Evolutionary conservation across 1,140 invertebrate genomes (phyloP).

Genomic region (Drosophila arawakana): DNA sequence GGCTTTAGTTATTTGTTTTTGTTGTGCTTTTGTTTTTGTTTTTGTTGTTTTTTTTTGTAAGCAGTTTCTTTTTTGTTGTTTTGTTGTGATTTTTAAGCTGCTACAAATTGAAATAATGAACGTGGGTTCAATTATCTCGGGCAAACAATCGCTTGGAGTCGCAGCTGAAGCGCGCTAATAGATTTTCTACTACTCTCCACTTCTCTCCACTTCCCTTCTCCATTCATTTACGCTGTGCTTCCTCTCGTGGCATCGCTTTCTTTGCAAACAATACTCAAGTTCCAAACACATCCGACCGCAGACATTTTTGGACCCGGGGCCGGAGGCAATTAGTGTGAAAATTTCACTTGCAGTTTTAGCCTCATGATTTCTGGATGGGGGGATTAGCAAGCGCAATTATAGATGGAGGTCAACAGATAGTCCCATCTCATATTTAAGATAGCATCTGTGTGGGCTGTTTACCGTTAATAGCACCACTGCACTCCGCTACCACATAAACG

Average conservation of each 20-base stretch:
- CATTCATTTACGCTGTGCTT: constrained; percentile 35
- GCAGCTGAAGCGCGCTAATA: constrained; percentile 71
- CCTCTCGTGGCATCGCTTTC: constrained; percentile 61
- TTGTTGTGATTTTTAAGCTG: constrained; percentile 31
- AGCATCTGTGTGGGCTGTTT: constrained; percentile 38
- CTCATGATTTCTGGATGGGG: constrained; percentile 49
- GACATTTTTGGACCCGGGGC: constrained; percentile 57
- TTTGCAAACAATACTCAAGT: constrained; percentile 68
- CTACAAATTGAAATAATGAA: constrained; percentile 79
- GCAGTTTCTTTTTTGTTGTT: constrained; percentile 17
- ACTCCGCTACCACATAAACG: constrained; percentile 10
- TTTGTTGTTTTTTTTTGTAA: constrained; percentile 8
- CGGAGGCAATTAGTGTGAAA: constrained; percentile 75
- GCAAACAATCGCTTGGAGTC: constrained; percentile 69
- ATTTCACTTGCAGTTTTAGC: constrained; percentile 80
- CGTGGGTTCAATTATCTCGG: constrained; percentile 81
- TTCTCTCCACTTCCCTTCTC: constrained; percentile 34
- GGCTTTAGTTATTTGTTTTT: constrained; percentile 38
- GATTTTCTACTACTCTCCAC: constrained; percentile 57
- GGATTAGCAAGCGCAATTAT: constrained; percentile 78
- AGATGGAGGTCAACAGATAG: constrained; percentile 76
- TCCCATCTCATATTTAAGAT: constrained; percentile 34
- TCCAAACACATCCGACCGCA: constrained; percentile 34
- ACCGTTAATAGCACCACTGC: constrained; percentile 47
- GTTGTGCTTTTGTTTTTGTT: constrained; percentile 1